These are phyloP conservation scores for Synergus japonicus DNA, from an alignment of 2,888 invertebrate genomes.

Conservation along the genomic window DNA sequence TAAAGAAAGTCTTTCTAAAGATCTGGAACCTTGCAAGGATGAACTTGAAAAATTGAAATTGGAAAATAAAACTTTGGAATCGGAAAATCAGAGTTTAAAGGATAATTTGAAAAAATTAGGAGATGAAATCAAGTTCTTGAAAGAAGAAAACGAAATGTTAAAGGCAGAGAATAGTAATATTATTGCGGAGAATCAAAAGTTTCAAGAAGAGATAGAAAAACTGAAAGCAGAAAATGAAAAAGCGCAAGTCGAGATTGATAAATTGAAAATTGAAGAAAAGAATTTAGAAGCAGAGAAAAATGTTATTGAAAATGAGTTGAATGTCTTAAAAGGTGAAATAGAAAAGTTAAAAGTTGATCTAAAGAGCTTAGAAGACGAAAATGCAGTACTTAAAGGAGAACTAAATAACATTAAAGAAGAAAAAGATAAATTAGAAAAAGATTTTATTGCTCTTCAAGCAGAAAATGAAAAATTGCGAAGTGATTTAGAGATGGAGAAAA, in stretches of 20 bases:
- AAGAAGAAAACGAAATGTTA: background rate
- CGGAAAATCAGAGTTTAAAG: conserved; percentile 52
- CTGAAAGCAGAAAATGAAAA: conserved; percentile 38
- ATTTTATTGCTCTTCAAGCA: conserved; percentile 41
- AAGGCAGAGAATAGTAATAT: conserved; percentile 15
- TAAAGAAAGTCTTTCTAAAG: background rate
- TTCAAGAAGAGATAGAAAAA: background rate
- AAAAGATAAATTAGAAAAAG: background rate
- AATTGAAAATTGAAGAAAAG: conserved; percentile 52
- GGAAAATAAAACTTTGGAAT: conserved; percentile 47
- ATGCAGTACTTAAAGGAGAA: too few species aligned
- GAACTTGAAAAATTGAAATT: conserved; percentile 50
- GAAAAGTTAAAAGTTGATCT: conserved; percentile 20
- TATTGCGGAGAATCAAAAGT: background rate
- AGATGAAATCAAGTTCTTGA: conserved; percentile 23
- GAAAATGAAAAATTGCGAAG: conserved; percentile 43
- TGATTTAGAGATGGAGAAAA: background rate
- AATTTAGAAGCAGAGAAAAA: conserved; percentile 45
- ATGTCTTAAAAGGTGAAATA: background rate
- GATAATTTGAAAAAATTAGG: conserved; percentile 44
- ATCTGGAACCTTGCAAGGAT: conserved; percentile 41
- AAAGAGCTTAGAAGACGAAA: background rate
- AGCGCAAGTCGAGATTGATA: conserved; percentile 46
- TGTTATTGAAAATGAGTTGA: background rate
- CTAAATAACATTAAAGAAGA: too few species aligned